phyloP scores from a whole-genome alignment of 2,113 vertebrate genomes.

The Pipa parva region DNA sequence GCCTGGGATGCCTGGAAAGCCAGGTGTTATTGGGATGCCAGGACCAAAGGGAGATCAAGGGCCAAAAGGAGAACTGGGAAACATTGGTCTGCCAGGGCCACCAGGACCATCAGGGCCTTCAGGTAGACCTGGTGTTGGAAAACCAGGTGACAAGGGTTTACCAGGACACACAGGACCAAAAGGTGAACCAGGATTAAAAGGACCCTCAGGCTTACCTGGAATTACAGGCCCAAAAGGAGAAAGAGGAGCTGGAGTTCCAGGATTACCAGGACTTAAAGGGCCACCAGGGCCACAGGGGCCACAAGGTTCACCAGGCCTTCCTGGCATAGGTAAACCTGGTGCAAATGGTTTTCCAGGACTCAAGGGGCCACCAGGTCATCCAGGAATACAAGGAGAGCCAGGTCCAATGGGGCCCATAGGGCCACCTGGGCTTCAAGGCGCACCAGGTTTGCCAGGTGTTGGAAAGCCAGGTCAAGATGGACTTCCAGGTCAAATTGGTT shows the following conservation, averaged over 20 bases:
- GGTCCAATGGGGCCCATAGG: slow-evolving; percentile 77
- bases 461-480: slow-evolving; percentile 87
- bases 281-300: slow-evolving; percentile 77
- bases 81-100: slow-evolving; percentile 76
- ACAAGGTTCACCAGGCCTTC: slow-evolving; percentile 79
- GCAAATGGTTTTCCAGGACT: slow-evolving; percentile 83
- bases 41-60: slow-evolving; percentile 86
- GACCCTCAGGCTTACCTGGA: slow-evolving; percentile 80
- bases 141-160: slow-evolving; percentile 79
- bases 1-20: slow-evolving; percentile 85
- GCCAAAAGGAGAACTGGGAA: slow-evolving; percentile 75
- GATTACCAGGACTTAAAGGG: slow-evolving; percentile 84
- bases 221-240: slow-evolving; percentile 90
- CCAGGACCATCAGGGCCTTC: slow-evolving; percentile 82
- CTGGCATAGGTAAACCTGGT: slow-evolving; percentile 86
- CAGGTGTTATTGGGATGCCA: slow-evolving; percentile 76
- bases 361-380: slow-evolving; percentile 77
- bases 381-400: slow-evolving; percentile 75
- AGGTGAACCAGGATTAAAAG: slow-evolving; percentile 89
- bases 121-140: slow-evolving; percentile 86
- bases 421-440: slow-evolving; percentile 75
- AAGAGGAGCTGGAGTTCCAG: slow-evolving; percentile 82
- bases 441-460: slow-evolving; percentile 78
- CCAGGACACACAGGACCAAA: slow-evolving; percentile 82
- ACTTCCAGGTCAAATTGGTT: slow-evolving; percentile 82